Evolutionary conservation across 2,113 vertebrate species (phyloP).

Genomic region (Entomyzon cyanotis): DNA sequence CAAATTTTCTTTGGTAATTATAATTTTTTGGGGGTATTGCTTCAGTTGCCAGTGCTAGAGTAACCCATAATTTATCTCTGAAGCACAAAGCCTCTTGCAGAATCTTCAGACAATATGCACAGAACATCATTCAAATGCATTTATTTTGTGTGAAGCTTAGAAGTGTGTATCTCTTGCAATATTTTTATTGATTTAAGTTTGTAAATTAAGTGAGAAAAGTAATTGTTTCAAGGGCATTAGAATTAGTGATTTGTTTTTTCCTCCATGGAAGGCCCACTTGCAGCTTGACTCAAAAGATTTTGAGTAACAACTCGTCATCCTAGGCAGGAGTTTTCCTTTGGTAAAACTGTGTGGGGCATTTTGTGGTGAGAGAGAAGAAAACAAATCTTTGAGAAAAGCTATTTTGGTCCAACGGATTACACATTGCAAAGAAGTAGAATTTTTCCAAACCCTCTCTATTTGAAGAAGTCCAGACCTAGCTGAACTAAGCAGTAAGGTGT

Average conservation of each 20-base stretch:
- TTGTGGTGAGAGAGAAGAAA: conserved; percentile 62
- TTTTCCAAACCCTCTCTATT: conserved; percentile 4
- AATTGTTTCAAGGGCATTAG: conserved; percentile 7
- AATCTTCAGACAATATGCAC: not conserved
- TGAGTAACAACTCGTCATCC: conserved; percentile 54
- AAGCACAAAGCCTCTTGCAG: not conserved
- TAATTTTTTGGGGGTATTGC: not conserved
- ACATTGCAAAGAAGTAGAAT: conserved; percentile 42
- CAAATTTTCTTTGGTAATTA: conserved; percentile 32
- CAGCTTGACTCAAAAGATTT: conserved; percentile 29
- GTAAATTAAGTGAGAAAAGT: conserved; percentile 16
- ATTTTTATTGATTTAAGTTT: conserved; percentile 28
- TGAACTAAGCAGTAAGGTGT: conserved; percentile 15
- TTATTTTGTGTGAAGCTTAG: not conserved
- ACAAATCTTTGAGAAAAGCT: conserved; percentile 63
- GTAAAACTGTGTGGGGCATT: conserved; percentile 42
- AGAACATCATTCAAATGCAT: not conserved
- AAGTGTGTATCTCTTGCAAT: conserved; percentile 45
- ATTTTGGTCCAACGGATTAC: conserved; percentile 60
- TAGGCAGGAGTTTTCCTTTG: conserved; percentile 57
- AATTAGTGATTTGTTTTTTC: conserved; percentile 49
- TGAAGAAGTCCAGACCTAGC: conserved; percentile 55
- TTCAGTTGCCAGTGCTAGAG: conserved; percentile 42
- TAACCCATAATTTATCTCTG: conserved; percentile 29
- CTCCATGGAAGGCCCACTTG: conserved; percentile 21